phyloP scores from a whole-genome alignment of 2,888 invertebrate species.

The Apamea anceps region DNA sequence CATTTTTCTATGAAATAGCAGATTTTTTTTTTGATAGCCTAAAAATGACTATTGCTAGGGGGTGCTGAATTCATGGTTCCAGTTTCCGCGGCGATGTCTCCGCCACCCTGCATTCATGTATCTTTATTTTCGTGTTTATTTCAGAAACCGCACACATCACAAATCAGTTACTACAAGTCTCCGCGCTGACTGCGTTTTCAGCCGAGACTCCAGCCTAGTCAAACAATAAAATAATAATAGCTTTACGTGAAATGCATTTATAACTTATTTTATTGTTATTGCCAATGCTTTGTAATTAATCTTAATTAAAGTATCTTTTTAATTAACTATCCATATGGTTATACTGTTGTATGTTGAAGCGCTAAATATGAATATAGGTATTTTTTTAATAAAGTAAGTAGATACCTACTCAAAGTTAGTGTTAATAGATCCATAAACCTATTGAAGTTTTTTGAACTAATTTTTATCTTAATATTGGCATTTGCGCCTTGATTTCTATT shows the following conservation, averaged over 20 bases:
- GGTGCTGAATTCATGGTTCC: too few species aligned
- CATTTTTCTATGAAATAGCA: too few species aligned
- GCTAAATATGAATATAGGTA: neutral
- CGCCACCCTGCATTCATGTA: neutral
- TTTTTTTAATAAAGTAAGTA: neutral
- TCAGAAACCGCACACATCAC: conserved; percentile 74
- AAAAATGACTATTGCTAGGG: too few species aligned
- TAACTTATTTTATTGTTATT: conserved; percentile 51
- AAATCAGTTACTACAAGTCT: conserved; percentile 69
- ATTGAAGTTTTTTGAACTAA: conserved; percentile 2
- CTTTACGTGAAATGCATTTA: conserved; percentile 40
- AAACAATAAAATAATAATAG: conserved; percentile 18
- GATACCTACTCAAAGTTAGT: neutral
- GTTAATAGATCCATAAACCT: neutral
- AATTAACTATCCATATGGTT: neutral
- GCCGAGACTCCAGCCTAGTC: conserved; percentile 50
- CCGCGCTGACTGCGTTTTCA: conserved; percentile 55
- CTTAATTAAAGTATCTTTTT: neutral
- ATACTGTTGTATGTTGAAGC: neutral
- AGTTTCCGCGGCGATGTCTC: too few species aligned
- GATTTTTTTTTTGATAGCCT: too few species aligned
- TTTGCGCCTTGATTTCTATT: conserved; percentile 1
- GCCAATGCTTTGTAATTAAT: neutral
- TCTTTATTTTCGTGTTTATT: conserved; percentile 60
- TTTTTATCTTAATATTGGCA: neutral